Percentiles rank a stretch among this genome's conserved stretches.
Conservation (phyloP, 2,113 vertebrate species). For the Aix galericulata region DNA sequence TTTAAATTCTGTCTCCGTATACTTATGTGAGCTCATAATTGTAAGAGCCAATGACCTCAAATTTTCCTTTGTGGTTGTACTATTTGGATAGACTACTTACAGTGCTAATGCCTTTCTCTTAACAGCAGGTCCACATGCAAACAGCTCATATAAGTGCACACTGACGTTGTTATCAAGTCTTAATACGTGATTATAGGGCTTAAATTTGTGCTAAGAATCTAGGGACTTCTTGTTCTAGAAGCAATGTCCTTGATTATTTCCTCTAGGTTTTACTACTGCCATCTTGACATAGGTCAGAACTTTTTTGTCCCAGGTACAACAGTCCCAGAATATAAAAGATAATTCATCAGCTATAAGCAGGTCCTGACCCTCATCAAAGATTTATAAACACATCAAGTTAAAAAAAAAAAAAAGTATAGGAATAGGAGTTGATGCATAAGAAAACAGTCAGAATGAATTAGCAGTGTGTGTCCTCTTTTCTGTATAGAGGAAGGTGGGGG, state of each 20-base stretch:
- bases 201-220: not conserved
- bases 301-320: not conserved
- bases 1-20: not conserved
- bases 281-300: not conserved
- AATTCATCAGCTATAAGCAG: not conserved
- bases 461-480: not conserved
- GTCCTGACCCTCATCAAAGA: not conserved
- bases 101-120: not conserved
- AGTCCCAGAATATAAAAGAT: not conserved
- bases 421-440: not conserved
- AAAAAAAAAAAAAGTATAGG: not conserved
- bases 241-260: not conserved
- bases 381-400: not conserved
- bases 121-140: not conserved
- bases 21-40: not conserved
- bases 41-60: not conserved
- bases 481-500: not conserved
- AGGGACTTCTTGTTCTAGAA: not conserved
- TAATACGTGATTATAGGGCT: not conserved
- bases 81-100: not conserved
- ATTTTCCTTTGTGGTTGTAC: slow-evolving; percentile 22
- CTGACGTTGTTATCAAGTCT: not conserved
- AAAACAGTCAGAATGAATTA: not conserved
- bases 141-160: not conserved
- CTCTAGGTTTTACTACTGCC: not conserved